These are phyloP conservation scores for Zoanthus solanderi DNA, from an alignment of 92 coral and sea anemone genomes.

Conservation along the genomic window DNA sequence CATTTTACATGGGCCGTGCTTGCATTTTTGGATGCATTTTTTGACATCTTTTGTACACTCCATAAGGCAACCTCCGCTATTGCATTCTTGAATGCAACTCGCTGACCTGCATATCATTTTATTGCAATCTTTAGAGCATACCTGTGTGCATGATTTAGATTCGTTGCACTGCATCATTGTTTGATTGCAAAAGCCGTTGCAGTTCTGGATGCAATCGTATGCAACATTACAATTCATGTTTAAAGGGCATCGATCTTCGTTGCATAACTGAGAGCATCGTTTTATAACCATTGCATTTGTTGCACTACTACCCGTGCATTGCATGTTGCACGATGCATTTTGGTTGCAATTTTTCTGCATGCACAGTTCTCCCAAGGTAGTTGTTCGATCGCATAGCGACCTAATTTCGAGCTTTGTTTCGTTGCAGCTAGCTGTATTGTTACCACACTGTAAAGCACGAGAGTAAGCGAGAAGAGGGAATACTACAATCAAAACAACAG, in stretches of 20 bases:
- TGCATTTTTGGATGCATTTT: slow-evolving; percentile 19
- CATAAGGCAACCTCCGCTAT: slow-evolving; percentile 25
- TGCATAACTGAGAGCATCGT: slow-evolving; percentile 26
- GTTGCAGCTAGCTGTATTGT: slow-evolving; percentile 23
- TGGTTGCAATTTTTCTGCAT: slow-evolving; percentile 4
- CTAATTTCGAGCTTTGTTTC: slow-evolving; percentile 8
- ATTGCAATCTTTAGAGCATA: slow-evolving; percentile 24
- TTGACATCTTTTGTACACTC: slow-evolving; percentile 23
- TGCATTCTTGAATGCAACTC: slow-evolving; percentile 25
- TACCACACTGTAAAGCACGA: slow-evolving; percentile 10
- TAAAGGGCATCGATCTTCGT: not conserved
- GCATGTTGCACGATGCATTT: slow-evolving; percentile 40
- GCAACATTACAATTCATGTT: slow-evolving; percentile 36
- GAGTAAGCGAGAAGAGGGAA: slow-evolving; percentile 5
- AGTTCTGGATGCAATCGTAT: slow-evolving; percentile 17
- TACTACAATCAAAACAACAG: not conserved
- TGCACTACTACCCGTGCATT: slow-evolving; percentile 18
- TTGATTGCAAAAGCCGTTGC: slow-evolving; percentile 13
- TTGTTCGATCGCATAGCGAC: slow-evolving; percentile 12
- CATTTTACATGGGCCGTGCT: slow-evolving; percentile 15
- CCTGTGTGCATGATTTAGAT: slow-evolving; percentile 37
- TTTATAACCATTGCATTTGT: not conserved
- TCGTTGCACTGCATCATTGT: slow-evolving; percentile 18
- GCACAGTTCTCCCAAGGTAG: not conserved
- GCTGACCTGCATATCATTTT: slow-evolving; percentile 31